Percentiles rank a stretch among this genome's conserved stretches.
Conservation (phyloP, 2,888 invertebrate species). For the Apamea epomidion region DNA sequence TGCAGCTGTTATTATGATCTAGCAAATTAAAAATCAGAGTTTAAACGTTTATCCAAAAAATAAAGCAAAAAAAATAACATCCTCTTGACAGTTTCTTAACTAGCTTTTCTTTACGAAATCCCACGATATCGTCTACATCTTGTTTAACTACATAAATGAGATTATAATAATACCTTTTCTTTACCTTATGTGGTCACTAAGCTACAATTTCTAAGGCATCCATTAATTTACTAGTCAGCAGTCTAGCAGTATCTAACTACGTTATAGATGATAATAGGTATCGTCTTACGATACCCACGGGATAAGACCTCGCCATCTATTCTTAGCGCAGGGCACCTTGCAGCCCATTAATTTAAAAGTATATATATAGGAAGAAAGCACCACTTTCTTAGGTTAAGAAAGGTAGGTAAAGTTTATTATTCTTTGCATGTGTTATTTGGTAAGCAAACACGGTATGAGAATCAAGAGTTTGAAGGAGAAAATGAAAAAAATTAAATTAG, state of each 20-base stretch:
- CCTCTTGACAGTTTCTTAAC: background rate
- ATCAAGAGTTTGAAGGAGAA: background rate
- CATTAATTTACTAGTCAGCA: slow-evolving; percentile 7
- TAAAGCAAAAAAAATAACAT: too few species aligned
- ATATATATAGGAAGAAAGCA: background rate
- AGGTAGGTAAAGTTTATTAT: background rate
- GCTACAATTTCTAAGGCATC: too few species aligned
- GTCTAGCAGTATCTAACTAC: background rate
- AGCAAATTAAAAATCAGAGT: too few species aligned
- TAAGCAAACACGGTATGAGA: background rate
- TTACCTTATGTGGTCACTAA: background rate
- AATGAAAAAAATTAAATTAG: too few species aligned
- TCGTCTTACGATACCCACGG: slow-evolving; percentile 17
- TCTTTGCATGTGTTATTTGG: background rate
- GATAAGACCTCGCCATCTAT: slow-evolving; percentile 1
- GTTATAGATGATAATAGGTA: background rate
- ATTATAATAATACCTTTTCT: background rate
- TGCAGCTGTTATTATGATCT: too few species aligned
- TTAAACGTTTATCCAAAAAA: too few species aligned
- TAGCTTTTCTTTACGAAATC: background rate
- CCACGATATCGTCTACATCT: background rate
- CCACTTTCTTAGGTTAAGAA: background rate
- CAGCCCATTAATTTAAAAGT: background rate
- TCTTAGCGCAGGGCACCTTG: background rate
- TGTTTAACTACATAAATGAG: background rate